These are phyloP conservation scores for Rattus rattus DNA, from an alignment of 2,113 vertebrate genomes.

Conservation along the genomic window DNA sequence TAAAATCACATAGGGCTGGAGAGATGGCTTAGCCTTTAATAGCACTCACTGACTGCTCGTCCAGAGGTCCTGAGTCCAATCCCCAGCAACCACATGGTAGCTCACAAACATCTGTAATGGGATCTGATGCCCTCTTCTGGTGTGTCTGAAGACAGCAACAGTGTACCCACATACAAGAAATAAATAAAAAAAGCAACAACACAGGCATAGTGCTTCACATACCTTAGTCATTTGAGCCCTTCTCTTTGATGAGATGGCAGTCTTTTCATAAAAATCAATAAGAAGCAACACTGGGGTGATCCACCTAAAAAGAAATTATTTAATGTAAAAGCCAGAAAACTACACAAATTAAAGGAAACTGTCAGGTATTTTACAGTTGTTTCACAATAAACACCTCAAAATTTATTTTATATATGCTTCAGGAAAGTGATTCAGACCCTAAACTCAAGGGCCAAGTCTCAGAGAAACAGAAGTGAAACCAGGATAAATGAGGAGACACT, in stretches of 20 bases:
- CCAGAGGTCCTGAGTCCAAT: too few species aligned
- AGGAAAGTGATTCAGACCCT: conserved; percentile 9
- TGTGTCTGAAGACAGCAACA: too few species aligned
- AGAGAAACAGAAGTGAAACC: conserved; percentile 27
- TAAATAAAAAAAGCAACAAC: neutral
- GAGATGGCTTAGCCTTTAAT: too few species aligned
- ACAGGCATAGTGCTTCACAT: neutral
- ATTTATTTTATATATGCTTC: neutral
- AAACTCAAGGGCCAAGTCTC: neutral
- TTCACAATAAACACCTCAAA: neutral
- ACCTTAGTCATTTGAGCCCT: conserved; percentile 97
- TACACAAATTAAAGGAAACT: neutral
- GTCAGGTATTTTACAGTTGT: neutral
- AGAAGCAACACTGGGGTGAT: conserved; percentile 95
- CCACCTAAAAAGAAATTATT: conserved; percentile 87
- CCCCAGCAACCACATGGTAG: too few species aligned
- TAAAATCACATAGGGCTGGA: neutral
- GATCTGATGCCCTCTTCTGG: too few species aligned
- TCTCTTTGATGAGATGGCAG: conserved; percentile 94
- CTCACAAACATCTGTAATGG: too few species aligned
- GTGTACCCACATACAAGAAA: too few species aligned
- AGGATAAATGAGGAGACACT: conserved; percentile 74
- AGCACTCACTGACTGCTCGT: too few species aligned
- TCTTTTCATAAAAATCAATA: conserved; percentile 97
- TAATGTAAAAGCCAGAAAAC: conserved; percentile 12